Evolutionary conservation across 2,888 invertebrate genomes (phyloP), one percentile per base, ranked within the genome.

Genomic region (Chymomyza caudatula): DNA sequence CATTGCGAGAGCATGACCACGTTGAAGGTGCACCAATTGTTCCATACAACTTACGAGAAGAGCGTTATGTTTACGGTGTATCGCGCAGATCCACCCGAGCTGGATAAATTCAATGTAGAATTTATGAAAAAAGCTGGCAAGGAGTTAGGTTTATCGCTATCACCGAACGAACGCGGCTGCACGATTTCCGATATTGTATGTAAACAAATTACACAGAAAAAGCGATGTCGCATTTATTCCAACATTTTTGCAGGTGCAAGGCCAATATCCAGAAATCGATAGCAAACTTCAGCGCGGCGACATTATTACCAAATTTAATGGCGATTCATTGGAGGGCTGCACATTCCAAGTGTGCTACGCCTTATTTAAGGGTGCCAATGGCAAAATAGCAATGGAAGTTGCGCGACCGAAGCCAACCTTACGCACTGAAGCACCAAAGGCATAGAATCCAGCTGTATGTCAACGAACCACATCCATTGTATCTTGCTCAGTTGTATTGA

Each of bases 121-220:
- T 91, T 98, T 62, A 91, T 94, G 53, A 96, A 96, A 89, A 98
- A 98, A 90, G 92, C 96, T 0, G 97, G 97, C 53, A 95, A 96
- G 89, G 95, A 97, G 52, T 92, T 97, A 22, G 98, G 98, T 0
- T 92, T 99, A 74, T 96, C 96, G 69, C 93, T 98, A 73, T 94
- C 96, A 6, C 96, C 93, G 88, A 96, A 93, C 89, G 93, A 92
- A 90, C 94, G 93, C 88, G 97, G 97, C 60, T 96, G 98, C 63
- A 98, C 97, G 89, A 94, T 99, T 60, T 96, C 96, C 15, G 98
- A 98, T 87, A 93, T 98, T 89, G 99, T 98, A 90, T 93, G 94
- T 90, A n/a, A 3, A 6, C 3, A n/a, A 55, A 55, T 13, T 11
- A 3, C 19, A 20, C n/a, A 13, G n/a, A 3, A n/a, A n/a, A n/a